Conservation (phyloP, 92 coral and sea anemone genomes). For the Siderastrea radians region DNA sequence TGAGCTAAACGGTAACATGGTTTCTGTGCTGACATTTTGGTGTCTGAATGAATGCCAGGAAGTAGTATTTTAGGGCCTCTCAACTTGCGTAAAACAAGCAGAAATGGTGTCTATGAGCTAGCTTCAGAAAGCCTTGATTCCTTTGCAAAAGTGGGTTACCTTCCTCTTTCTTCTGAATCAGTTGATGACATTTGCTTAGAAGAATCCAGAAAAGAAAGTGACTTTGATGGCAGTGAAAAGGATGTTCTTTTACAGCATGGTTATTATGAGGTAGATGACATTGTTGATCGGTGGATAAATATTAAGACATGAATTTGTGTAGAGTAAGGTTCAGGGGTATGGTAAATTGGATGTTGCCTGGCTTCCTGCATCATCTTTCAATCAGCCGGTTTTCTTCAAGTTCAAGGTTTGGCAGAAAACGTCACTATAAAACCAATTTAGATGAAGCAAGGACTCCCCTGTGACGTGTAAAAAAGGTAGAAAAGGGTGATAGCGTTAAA, state of each 20-base stretch:
- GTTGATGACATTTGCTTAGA: not conserved
- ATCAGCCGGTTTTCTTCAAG: constrained; percentile 24
- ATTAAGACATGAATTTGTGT: constrained; percentile 42
- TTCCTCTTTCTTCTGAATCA: constrained; percentile 16
- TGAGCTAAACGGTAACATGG: not conserved
- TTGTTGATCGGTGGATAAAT: constrained; percentile 30
- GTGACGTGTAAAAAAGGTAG: constrained; percentile 2
- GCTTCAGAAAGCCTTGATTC: constrained; percentile 18
- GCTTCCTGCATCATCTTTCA: constrained; percentile 49
- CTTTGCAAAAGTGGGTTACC: not conserved
- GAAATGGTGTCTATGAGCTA: constrained; percentile 25
- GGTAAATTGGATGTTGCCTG: constrained; percentile 45
- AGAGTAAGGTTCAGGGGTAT: constrained; percentile 28
- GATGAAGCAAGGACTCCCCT: constrained; percentile 10
- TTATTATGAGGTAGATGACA: constrained; percentile 39
- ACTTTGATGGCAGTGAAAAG: constrained; percentile 21
- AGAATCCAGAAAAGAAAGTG: constrained; percentile 15
- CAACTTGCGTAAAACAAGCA: constrained; percentile 11
- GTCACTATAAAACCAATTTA: not conserved
- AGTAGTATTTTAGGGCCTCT: constrained; percentile 33
- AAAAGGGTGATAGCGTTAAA: constrained; percentile 2
- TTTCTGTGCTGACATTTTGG: constrained; percentile 32
- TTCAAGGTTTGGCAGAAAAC: constrained; percentile 40
- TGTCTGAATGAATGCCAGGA: constrained; percentile 42
- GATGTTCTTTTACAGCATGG: not conserved